These are phyloP conservation scores for Speoplatyrhinus poulsoni DNA, from an alignment of 2,113 vertebrate species.

Conservation along the genomic window DNA sequence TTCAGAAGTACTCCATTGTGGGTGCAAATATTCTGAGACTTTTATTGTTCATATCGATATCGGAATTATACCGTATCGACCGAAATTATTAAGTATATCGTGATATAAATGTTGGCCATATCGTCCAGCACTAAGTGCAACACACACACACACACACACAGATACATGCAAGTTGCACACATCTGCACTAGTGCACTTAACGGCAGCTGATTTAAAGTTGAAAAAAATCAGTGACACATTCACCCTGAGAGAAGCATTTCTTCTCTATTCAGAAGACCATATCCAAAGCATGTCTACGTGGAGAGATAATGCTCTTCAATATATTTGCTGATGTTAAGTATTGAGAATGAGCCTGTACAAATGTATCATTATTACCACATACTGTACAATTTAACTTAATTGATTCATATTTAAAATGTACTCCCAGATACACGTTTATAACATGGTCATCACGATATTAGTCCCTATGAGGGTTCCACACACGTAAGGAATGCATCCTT, in stretches of 20 bases:
- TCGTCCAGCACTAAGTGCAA: too few relatives aligned
- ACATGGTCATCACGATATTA: not conserved
- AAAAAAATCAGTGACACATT: not conserved
- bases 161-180: conserved; percentile 1
- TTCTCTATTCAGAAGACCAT: not conserved
- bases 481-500: not conserved
- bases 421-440: too few relatives aligned
- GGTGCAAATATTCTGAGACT: too few relatives aligned
- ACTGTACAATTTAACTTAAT: too few relatives aligned
- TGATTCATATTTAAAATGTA: too few relatives aligned
- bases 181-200: conserved; percentile 14
- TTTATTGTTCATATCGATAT: too few relatives aligned
- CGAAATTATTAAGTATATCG: too few relatives aligned
- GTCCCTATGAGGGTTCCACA: not conserved
- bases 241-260: not conserved
- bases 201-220: not conserved
- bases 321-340: not conserved
- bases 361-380: not conserved
- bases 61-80: too few relatives aligned
- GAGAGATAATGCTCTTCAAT: not conserved
- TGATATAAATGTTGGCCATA: too few relatives aligned
- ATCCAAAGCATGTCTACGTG: too few relatives aligned
- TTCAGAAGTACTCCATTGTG: too few relatives aligned
- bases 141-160: too few relatives aligned
- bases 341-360: not conserved